These are phyloP conservation scores for Ryuthela nishihirai DNA, from an alignment of 2,888 invertebrate genomes.

Conservation along the genomic window DNA sequence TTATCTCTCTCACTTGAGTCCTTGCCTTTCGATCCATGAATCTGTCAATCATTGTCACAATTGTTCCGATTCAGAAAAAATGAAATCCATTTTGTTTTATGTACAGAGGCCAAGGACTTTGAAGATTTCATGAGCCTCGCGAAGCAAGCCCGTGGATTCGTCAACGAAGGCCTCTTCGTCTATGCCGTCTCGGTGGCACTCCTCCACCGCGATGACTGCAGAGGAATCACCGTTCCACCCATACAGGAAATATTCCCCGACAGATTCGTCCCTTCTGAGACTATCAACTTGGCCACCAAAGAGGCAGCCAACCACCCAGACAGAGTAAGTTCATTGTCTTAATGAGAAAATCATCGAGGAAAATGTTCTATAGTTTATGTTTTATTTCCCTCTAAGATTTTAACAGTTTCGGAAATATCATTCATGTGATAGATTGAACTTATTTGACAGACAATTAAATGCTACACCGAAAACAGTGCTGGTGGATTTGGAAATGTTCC, in stretches of 20 bases:
- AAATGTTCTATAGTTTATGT: too few relatives aligned
- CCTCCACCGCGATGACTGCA: constrained; percentile 68
- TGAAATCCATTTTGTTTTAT: not conserved
- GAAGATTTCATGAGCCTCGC: constrained; percentile 58
- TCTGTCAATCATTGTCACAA: too few relatives aligned
- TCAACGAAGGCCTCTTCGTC: constrained; percentile 76
- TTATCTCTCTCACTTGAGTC: too few relatives aligned
- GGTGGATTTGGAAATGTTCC: too few relatives aligned
- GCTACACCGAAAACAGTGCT: too few relatives aligned
- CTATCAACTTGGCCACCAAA: constrained; percentile 66
- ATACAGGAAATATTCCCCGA: constrained; percentile 75
- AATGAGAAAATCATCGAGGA: too few relatives aligned
- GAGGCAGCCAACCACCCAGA: constrained; percentile 56
- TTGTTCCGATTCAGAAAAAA: too few relatives aligned
- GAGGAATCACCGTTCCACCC: constrained; percentile 65
- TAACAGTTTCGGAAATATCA: too few relatives aligned
- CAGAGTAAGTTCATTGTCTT: constrained; percentile 20
- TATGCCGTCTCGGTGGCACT: constrained; percentile 72
- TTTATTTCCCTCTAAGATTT: too few relatives aligned
- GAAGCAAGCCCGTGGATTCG: constrained; percentile 57
- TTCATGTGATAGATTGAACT: too few relatives aligned
- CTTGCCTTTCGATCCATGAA: too few relatives aligned
- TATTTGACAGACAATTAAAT: too few relatives aligned
- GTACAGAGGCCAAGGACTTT: constrained; percentile 65
- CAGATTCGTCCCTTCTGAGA: constrained; percentile 71